Base-by-base conservation (phyloP, 2,888 invertebrate genomes). In the Diarsia dahlii region DNA sequence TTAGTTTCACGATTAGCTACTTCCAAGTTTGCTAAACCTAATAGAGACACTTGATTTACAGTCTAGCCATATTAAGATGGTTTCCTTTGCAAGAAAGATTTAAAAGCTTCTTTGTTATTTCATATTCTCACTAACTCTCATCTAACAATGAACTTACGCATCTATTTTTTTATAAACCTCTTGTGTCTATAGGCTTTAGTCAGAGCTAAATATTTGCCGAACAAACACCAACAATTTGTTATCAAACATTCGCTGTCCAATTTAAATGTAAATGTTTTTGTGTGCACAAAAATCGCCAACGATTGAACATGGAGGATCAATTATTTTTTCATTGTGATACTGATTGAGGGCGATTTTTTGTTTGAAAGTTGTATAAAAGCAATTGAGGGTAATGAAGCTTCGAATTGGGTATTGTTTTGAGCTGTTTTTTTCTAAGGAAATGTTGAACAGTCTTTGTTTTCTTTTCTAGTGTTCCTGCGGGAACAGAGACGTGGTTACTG, bases 251-350 rank as follows among this genome's bases (percentile, higher is more conserved):
- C 78, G 79, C 78, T 74, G 20, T n/a, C 69, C 93, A 92, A 94
- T 94, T 93, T 93, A 92, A 92, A 94, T 93, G 93, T 88, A 91
- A 93, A 93, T 94, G 78, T 85, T 89, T 90, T 85, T 88, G 84
- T 89, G 82, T 89, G 92, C 90, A 91, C 91, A 90, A 92, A 91
- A 91, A 89, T 89, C 81, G 87, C 84, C 88, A 86, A 88, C 83
- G 72, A 85, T 88, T 81, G 79, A 76, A 78, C 73, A 80, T 64
- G 74, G 80, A 46, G 50, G 77, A 74, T 76, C 81, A 81, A 84
- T 84, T 80, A 81, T 76, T 63, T 86, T 89, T 85, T 82, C 84
- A 84, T 75, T 87, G 84, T 84, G 66, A 68, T 75, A 71, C 68
- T 78, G 76, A 80, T 76, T 82, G 81, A 45, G 34, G 39, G 34